Evolutionary conservation across 1,140 invertebrate species (phyloP).

Genomic region (Neodiprion virginianus): DNA sequence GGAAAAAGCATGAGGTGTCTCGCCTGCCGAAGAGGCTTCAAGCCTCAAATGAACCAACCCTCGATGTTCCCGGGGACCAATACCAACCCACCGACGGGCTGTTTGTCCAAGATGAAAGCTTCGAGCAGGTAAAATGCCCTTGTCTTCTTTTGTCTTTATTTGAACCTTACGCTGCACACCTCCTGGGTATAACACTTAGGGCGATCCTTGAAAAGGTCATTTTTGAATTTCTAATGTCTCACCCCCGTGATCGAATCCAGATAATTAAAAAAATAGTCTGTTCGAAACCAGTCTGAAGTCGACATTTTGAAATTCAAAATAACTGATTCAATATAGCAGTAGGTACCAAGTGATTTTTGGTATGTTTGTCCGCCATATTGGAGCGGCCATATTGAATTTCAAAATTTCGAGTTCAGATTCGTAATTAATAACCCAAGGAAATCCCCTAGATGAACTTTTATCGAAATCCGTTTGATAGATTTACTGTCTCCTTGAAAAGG

Average conservation of each 20-base stretch:
- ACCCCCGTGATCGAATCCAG: background rate
- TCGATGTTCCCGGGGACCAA: constrained; percentile 44
- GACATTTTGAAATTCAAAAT: background rate
- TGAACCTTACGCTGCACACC: background rate
- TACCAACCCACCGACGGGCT: constrained; percentile 28
- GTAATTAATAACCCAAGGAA: too few species aligned
- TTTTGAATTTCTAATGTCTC: background rate
- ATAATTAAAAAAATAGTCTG: background rate
- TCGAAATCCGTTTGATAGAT: too few species aligned
- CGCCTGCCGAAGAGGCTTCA: constrained; percentile 49
- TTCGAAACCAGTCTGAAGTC: background rate
- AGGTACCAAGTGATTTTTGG: background rate
- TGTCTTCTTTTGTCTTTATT: background rate
- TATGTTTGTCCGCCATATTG: background rate
- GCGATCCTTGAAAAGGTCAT: background rate
- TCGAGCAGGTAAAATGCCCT: constrained; percentile 32
- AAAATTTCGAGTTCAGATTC: background rate
- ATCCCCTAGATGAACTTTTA: too few species aligned
- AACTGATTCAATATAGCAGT: too few species aligned
- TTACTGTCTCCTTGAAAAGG: too few species aligned
- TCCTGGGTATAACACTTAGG: too few species aligned
- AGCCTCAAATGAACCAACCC: constrained; percentile 29
- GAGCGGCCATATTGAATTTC: background rate
- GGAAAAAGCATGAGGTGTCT: constrained; percentile 52
- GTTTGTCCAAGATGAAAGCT: constrained; percentile 47